Evolutionary conservation across 2,797 vertebrate species (phyloP), one percentile per base, ranked within the genome.

Genomic region (Siniperca undulata): DNA sequence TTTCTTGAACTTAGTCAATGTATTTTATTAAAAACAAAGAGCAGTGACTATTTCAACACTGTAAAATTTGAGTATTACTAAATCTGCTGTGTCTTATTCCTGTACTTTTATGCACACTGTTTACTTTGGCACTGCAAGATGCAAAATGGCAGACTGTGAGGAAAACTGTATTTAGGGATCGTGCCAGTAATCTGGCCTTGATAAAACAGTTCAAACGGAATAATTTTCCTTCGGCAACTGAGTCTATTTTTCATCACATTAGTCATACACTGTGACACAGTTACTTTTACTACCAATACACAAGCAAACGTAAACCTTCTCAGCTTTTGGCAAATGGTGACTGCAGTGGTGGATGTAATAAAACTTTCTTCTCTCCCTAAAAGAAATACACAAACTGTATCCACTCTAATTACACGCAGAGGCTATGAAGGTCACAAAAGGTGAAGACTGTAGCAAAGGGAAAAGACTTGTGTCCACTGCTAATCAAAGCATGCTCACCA

Each of bases 181-280:
- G 4, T 55, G 84, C 62, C 82, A 78, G 70, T 61, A 86, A 86
- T 78, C 75, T 85, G 84, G 78, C 65, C 62, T 84, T 70, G 67
- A 90, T 88, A 71, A 84, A 80, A 82, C 44, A 70, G n/a, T 76
- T 85, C 40, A 76, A 84, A 82, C 20, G 1, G 13, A 86, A 62
- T 66, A 0, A 30, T 78, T 82, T 87, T 84, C 69, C 68, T n/a
- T 46, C 27, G 1, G 74, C 48, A 36, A 11, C 69, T 30, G 75
- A 9, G 14, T 70, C 17, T 83, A 61, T 69, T 73, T 82, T 78
- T 79, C 38, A 77, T 71, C 46, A 40, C 68, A 80, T 84, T 79
- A 73, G 52, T 90, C 79, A 74, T 16, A 60, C 40, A 3, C 38
- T 56, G 19, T 53, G 69, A 84, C 77, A 27, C 38, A 24, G 40